phyloP scores from a whole-genome alignment of 2,113 vertebrate genomes.

The Toxotes chatareus region DNA sequence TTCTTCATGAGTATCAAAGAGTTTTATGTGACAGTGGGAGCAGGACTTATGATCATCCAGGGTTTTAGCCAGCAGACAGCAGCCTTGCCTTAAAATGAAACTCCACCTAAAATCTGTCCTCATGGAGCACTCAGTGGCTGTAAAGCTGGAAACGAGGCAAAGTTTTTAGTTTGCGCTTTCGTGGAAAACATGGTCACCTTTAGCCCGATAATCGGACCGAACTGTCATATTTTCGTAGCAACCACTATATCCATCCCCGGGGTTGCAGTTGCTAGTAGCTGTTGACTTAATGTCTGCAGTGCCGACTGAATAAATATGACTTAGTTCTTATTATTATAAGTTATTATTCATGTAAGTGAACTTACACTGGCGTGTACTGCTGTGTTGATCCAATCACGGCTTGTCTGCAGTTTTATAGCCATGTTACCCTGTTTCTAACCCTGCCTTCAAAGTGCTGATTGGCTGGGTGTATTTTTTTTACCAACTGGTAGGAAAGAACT shows the following conservation, averaged over 20 bases:
- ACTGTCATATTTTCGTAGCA: neutral
- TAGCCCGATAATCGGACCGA: neutral
- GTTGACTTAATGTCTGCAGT: no score
- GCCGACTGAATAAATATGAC: neutral
- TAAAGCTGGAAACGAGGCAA: neutral
- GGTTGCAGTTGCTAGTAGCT: no score
- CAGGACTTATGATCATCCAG: slow-evolving; percentile 35
- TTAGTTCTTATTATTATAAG: neutral
- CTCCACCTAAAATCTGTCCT: neutral
- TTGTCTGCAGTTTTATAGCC: neutral
- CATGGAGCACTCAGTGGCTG: neutral
- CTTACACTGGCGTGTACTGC: no score
- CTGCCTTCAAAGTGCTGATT: neutral
- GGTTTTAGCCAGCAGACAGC: neutral
- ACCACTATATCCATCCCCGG: no score
- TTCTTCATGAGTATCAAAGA: slow-evolving; percentile 40
- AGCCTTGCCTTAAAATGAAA: slow-evolving; percentile 11
- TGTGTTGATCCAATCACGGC: neutral
- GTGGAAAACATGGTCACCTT: neutral
- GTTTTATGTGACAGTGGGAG: slow-evolving; percentile 16
- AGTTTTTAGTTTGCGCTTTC: neutral
- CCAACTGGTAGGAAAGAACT: neutral
- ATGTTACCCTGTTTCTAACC: neutral
- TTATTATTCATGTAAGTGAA: neutral
- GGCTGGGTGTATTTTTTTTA: neutral